Evolutionary conservation across 2,888 invertebrate species (phyloP).

Genomic region (Fragum sueziense): DNA sequence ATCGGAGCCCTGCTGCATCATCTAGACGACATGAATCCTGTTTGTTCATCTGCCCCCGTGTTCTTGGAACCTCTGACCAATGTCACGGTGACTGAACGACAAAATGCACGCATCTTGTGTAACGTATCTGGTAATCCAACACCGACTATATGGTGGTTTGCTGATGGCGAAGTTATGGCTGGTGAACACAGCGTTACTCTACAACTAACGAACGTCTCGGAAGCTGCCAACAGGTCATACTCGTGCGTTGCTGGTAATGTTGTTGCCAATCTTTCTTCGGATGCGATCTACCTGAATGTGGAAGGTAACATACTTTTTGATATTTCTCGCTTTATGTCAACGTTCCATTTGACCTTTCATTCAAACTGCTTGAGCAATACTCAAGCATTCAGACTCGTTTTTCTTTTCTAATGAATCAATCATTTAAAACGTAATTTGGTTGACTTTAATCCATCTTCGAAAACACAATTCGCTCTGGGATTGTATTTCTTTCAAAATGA

Average conservation of each 20-base stretch:
- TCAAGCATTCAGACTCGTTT: too few relatives aligned
- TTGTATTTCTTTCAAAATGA: too few relatives aligned
- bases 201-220: constrained; percentile 2
- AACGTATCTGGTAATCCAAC: constrained; percentile 25
- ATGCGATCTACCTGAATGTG: constrained; percentile 20
- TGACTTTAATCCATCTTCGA: too few relatives aligned
- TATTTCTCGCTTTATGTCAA: too few relatives aligned
- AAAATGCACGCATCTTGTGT: constrained; percentile 23
- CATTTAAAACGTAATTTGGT: too few relatives aligned
- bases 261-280: constrained; percentile 44
- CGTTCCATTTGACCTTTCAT: too few relatives aligned
- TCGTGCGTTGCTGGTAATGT: constrained; percentile 46
- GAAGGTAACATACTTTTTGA: too few relatives aligned
- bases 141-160: constrained; percentile 38
- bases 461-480: too few relatives aligned
- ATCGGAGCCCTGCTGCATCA: background rate
- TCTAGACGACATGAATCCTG: constrained; percentile 31
- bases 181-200: background rate
- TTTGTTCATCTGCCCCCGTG: constrained; percentile 44
- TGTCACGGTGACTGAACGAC: constrained; percentile 22
- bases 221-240: constrained; percentile 19
- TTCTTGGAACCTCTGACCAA: constrained; percentile 19
- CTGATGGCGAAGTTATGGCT: constrained; percentile 17
- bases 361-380: too few relatives aligned
- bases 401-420: too few relatives aligned